A percentile compares a stretch with the other conserved stretches of the same genome.
Evolutionary conservation across 2,113 vertebrate genomes (phyloP).

Genomic region (Clupea harengus): DNA sequence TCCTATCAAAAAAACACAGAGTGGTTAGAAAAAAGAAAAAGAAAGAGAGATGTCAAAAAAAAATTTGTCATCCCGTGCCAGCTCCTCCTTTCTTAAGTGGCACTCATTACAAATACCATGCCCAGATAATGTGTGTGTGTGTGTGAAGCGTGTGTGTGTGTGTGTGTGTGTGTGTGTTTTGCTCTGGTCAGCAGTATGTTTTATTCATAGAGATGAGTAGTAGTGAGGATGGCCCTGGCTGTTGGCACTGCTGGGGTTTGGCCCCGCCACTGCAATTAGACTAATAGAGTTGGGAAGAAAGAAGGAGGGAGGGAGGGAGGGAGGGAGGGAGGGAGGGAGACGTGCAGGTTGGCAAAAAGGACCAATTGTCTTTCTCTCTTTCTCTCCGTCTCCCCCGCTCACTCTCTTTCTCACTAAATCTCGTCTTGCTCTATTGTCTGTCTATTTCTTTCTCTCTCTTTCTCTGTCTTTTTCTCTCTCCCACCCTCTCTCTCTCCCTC

Average conservation of each 20-base stretch:
- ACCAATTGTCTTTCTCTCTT: conserved; percentile 3
- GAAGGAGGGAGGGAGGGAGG: not conserved
- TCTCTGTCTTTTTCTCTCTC: too few relatives aligned
- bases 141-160: conserved; percentile 1
- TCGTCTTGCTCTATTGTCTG: not conserved
- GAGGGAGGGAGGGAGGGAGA: not conserved
- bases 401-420: not conserved
- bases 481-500: too few relatives aligned
- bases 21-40: not conserved
- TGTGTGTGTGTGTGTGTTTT: conserved; percentile 19
- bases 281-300: conserved; percentile 15
- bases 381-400: not conserved
- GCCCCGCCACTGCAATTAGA: conserved; percentile 23
- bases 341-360: not conserved
- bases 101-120: not conserved
- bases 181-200: not conserved
- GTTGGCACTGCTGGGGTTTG: not conserved
- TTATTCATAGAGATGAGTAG: conserved; percentile 8
- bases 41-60: not conserved
- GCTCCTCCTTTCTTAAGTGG: not conserved
- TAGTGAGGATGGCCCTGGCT: conserved; percentile 12
- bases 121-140: not conserved
- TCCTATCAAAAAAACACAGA: not conserved
- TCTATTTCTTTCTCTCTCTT: not conserved
- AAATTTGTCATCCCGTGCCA: not conserved